Base-by-base conservation (phyloP, 2,888 invertebrate genomes). In the Gerris lacustris region DNA sequence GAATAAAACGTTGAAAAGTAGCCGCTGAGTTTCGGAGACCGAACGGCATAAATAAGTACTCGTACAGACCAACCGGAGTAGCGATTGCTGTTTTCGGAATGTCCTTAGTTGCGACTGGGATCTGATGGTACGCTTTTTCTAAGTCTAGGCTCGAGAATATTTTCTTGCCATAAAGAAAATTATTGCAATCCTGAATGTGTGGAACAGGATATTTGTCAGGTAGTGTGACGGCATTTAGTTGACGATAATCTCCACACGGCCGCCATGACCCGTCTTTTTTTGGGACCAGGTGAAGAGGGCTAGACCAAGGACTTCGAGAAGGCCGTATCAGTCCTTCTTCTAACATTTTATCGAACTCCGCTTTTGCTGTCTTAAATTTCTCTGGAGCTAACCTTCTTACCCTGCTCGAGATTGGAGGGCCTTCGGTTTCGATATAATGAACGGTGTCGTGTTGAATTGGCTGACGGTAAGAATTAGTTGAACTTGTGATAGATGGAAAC, bases 1-100 rank as follows among this genome's bases (percentile, higher is more conserved):
- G 55, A 43, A 73, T 70, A 63, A 72, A 71, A 6, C 69, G 47
- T 68, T 72, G 73, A 45, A 79, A 78, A 9, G 79, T 78, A 70
- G 79, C 78, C 0, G 75, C 76, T 0, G 79, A 78, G 66, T 79
- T 79, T 0, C 77, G 72, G 6, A 80, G 72, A 2, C 79, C 80
- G 64, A 78, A 79, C 2, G 77, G 75, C 79, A 80, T 79, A 4
- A 68, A 67, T 0, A 72, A 31, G 47, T 76, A 79, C 70, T 80
- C 79, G 67, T 74, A 79, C 0, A 78, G 70, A 0, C 79, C 78
- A 69, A 78, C 78, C 0, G 78, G 78, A 9, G 77, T 78, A 9
- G 2, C 68, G 11, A 71, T 63, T 6, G 71, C 69, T 17, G 72
- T 72, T 64, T 72, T 72, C 6, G 17, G 47, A 9, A 31, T 64